These are phyloP conservation scores for Aphidius colemani DNA, from an alignment of 2,888 invertebrate genomes.

Conservation along the genomic window DNA sequence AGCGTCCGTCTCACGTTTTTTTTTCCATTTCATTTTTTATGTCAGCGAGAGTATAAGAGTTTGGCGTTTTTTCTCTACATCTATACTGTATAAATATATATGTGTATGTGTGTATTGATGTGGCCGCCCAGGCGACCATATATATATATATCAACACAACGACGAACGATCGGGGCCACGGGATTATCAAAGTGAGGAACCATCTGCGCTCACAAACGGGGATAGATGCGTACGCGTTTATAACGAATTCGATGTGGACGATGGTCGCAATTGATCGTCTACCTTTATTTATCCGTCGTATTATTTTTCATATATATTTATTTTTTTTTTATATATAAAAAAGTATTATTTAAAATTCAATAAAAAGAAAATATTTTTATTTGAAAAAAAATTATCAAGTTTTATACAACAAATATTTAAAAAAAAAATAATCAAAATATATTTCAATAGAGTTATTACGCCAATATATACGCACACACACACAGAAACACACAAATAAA, in stretches of 20 bases:
- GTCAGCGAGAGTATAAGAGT: no score
- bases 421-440: not conserved
- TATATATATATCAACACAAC: slow-evolving; percentile 24
- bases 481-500: no score
- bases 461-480: no score
- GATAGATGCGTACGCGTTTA: slow-evolving; percentile 30
- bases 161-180: slow-evolving; percentile 13
- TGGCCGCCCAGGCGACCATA: slow-evolving; percentile 24
- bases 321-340: not conserved
- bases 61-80: not conserved
- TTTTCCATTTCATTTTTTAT: not conserved
- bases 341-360: not conserved
- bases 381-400: not conserved
- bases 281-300: not conserved
- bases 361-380: not conserved
- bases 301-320: not conserved
- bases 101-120: slow-evolving; percentile 16
- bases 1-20: slow-evolving; percentile 29
- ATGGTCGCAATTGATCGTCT: slow-evolving; percentile 27
- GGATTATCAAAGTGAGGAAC: slow-evolving; percentile 32
- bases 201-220: slow-evolving; percentile 42
- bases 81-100: slow-evolving; percentile 13
- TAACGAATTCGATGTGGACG: slow-evolving; percentile 31
- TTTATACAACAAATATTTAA: no score
- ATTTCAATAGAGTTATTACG: not conserved